Base-by-base conservation (phyloP, 2,888 invertebrate genomes). In the Cybosia mesomella region DNA sequence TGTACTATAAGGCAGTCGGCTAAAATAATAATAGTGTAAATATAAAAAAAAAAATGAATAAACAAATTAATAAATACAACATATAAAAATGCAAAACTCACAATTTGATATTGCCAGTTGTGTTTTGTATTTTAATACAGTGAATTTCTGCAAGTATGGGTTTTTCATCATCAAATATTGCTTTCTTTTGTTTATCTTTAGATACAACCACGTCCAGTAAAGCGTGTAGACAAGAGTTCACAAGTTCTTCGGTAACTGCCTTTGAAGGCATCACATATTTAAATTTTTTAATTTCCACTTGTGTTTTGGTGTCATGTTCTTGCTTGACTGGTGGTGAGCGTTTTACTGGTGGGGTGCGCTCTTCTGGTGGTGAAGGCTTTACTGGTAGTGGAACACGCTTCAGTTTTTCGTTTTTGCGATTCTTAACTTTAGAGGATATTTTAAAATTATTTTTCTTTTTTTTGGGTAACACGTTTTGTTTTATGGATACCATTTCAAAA, bases 91-190 rank as follows among this genome's bases (percentile, higher is more conserved):
- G n/a, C 5, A 21, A 49, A 15, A 95, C 96, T 95, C 92, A 97
- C 96, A 97, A 90, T 88, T 96, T 96, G 7, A 96, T 89, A 76
- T 96, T 95, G 67, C 96, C 95, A 67, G 91, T 95, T 2, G 96
- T 92, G 74, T 95, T 95, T 36, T 97, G 96, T 66, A 97, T 96
- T 92, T 96, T 97, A 53, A 97, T 95, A 70, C 96, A 95, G 34
- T 92, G 93, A 32, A 97, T 90, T 90, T 96, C 96, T 62, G 96
- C 89, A 83, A 96, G 96, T 81, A 97, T 91, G 15, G 95, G 94
- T 68, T 93, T 90, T 75, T 96, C 96, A 55, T 94, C 95, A 28
- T 95, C 93, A 77, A 97, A 96, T 57, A 97, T 87, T n/a, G 85
- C 81, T 72, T 93, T 94, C 68, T 91, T 93, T 58, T 91, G 90